Percentiles rank a stretch among this genome's conserved stretches.
Evolutionary conservation across 2,888 invertebrate genomes (phyloP).

Genomic region (Heliconius cydno): DNA sequence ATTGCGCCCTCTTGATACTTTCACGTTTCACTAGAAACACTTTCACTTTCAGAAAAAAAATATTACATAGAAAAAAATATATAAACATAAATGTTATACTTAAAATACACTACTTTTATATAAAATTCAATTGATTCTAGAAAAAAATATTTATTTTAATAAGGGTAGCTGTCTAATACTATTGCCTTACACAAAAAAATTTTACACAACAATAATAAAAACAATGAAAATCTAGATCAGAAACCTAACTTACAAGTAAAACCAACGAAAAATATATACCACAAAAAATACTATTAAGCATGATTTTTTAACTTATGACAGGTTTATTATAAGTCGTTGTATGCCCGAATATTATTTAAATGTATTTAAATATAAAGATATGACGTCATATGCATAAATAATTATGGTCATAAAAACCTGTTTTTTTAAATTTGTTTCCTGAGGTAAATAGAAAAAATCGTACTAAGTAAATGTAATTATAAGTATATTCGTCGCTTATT

Average conservation of each 20-base stretch:
- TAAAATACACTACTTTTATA: not conserved
- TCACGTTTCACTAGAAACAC: slow-evolving; percentile 54
- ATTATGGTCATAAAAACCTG: not conserved
- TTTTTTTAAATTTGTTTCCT: not conserved
- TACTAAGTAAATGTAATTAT: not conserved
- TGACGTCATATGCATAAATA: not conserved
- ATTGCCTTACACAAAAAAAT: not conserved
- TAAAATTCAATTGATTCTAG: not conserved
- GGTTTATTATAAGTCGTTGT: slow-evolving; percentile 9
- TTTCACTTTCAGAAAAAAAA: slow-evolving; percentile 32
- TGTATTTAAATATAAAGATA: not conserved
- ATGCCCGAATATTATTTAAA: not conserved
- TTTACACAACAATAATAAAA: not conserved
- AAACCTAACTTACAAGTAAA: not conserved
- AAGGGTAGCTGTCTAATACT: not conserved
- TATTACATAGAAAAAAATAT: not conserved
- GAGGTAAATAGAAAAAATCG: not conserved
- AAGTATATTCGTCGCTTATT: too few relatives aligned
- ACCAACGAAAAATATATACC: too few relatives aligned
- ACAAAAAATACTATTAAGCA: not conserved
- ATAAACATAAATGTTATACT: not conserved
- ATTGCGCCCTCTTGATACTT: slow-evolving; percentile 71
- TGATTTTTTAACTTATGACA: slow-evolving; percentile 11
- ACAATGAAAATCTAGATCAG: not conserved
- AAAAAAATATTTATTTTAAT: not conserved